phyloP scores from a whole-genome alignment of 1,140 invertebrate species.

The Artemia franciscana region DNA sequence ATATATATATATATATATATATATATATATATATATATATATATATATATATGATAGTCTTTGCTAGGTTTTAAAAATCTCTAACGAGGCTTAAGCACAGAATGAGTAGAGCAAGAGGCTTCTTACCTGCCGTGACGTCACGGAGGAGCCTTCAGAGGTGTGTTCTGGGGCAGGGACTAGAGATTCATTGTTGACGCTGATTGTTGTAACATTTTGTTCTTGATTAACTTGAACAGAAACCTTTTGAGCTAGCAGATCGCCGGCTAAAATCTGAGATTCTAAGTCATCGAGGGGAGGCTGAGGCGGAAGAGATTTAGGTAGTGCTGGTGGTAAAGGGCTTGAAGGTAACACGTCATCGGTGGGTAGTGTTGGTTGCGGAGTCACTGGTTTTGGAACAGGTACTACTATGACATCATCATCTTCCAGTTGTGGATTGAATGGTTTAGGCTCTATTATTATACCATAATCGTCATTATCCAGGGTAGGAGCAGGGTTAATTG shows the following conservation, averaged over 20 bases:
- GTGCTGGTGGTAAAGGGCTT: neutral
- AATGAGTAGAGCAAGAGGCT: neutral
- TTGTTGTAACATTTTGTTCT: neutral
- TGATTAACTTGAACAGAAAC: neutral
- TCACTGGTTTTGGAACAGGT: neutral
- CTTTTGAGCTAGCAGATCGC: neutral
- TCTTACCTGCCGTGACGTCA: neutral
- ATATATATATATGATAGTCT: no score
- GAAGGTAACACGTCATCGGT: neutral
- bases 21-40: no score
- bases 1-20: no score
- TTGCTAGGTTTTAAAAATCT: no score
- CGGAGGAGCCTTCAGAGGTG: neutral
- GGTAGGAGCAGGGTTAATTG: neutral
- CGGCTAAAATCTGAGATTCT: neutral
- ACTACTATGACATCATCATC: neutral
- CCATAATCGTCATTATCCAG: neutral
- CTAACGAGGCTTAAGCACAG: no score
- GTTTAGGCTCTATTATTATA: neutral
- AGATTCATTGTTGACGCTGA: neutral
- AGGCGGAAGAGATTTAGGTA: neutral
- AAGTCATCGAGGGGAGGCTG: neutral
- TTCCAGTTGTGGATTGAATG: no score
- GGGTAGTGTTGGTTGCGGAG: neutral
- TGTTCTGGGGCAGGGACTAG: neutral